phyloP scores from a whole-genome alignment of 2,797 vertebrate species.

The Poeciliopsis paucimaculata region DNA sequence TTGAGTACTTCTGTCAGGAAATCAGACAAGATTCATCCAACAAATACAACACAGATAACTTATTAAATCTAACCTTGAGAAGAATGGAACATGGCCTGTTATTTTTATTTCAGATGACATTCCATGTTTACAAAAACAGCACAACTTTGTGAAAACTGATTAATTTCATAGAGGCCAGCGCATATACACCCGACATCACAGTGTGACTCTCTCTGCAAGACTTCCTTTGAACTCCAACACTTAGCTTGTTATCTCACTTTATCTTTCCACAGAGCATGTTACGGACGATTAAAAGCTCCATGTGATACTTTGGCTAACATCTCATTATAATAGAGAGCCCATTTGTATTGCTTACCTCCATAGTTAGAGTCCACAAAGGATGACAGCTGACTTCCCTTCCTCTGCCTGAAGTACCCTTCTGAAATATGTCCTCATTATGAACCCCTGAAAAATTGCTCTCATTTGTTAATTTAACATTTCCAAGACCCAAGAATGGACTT shows the following conservation, averaged over 20 bases:
- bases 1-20: neutral
- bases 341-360: conserved; percentile 78
- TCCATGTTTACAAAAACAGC: conserved; percentile 4
- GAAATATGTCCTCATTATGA: conserved; percentile 76
- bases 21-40: neutral
- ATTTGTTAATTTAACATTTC: conserved; percentile 74
- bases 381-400: conserved; percentile 74
- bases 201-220: conserved; percentile 56
- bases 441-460: conserved; percentile 66
- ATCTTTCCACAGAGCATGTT: conserved; percentile 78
- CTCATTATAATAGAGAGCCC: conserved; percentile 79
- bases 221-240: conserved; percentile 76
- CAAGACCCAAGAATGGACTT: conserved; percentile 45
- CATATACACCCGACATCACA: conserved; percentile 43
- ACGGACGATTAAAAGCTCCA: conserved; percentile 80
- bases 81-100: neutral
- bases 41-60: neutral
- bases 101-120: neutral
- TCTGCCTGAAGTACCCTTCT: conserved; percentile 72
- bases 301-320: conserved; percentile 76
- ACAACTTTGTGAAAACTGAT: conserved; percentile 12
- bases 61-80: neutral
- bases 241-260: conserved; percentile 79
- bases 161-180: conserved; percentile 40
- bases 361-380: conserved; percentile 78